These are phyloP conservation scores for Poecile montanus DNA, from an alignment of 2,797 vertebrate genomes.

Conservation along the genomic window DNA sequence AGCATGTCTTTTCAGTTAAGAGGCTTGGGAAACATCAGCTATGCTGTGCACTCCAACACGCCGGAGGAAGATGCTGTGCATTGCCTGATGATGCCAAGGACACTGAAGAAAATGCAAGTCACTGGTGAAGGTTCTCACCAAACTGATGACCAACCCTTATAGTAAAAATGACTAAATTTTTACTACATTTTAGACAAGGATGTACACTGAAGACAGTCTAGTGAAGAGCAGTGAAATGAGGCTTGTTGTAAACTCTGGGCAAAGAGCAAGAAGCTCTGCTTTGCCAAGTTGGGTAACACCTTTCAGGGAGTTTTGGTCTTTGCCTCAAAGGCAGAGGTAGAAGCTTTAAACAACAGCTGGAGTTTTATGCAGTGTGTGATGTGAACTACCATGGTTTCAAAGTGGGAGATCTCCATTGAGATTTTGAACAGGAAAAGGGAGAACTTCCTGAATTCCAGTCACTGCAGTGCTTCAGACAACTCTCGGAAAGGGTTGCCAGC, in stretches of 20 bases:
- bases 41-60: not conserved
- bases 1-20: not conserved
- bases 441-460: not conserved
- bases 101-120: not conserved
- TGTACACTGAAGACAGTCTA: not conserved
- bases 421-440: not conserved
- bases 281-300: not conserved
- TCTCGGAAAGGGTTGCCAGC: not conserved
- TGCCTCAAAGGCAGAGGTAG: not conserved
- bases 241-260: not conserved
- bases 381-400: not conserved
- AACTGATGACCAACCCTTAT: not conserved
- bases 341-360: not conserved
- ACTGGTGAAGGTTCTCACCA: not conserved
- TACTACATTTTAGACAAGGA: not conserved
- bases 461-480: not conserved
- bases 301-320: not conserved
- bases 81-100: not conserved
- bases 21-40: not conserved
- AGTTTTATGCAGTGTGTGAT: not conserved
- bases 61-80: fast-evolving
- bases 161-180: not conserved
- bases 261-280: fast-evolving
- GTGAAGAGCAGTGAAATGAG: not conserved
- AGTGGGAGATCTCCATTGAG: not conserved